Base-by-base conservation (phyloP, 2,113 vertebrate species). In the Gasterosteus aculeatus region DNA sequence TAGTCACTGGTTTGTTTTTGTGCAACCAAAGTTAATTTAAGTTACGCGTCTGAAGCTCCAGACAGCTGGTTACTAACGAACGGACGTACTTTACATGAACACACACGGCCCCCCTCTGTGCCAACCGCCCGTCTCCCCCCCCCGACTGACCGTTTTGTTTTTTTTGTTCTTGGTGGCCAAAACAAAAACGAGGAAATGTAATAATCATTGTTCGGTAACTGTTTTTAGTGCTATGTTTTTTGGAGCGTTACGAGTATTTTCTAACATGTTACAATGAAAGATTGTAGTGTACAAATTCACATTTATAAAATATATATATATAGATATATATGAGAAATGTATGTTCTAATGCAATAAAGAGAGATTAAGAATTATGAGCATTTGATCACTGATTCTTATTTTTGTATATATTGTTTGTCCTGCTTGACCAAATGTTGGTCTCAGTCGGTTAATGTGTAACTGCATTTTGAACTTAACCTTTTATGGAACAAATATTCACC, bases 261-360 rank as follows among this genome's bases (percentile, higher is more conserved):
- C 89, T 95, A 95, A 94, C 88, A 94, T 94, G 93, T 94, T 94
- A 93, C 92, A 94, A 94, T 92, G 88, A 93, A 91, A 94, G 94
- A 95, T 95, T 95, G 94, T 95, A 95, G 94, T 95, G 94, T 95
- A 95, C 90, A 95, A 94, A 95, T 93, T 87, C 89, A 94, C 91
- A 94, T 95, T 95, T 95, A 91, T 94, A 94, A 94, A 86, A 86
- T 92, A 92, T 38, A 51, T 66, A 86, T 89, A 90, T 89, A 89
- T 82, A 89, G 86, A 90, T 85, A 91, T 84, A 89, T 91, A 91
- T 91, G 83, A 91, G 71, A 94, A 91, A 93, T 94, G 93, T 95
- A 94, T 95, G 94, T 94, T 95, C 92, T 92, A 91, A 95, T 93
- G 94, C 94, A 95, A 95, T 95, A 95, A 95, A 95, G 87, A 92